A percentile compares a stretch with the other conserved stretches of the same genome.
phyloP scores from a whole-genome alignment of 2,113 vertebrate species.

The Neolamprologus longior region DNA sequence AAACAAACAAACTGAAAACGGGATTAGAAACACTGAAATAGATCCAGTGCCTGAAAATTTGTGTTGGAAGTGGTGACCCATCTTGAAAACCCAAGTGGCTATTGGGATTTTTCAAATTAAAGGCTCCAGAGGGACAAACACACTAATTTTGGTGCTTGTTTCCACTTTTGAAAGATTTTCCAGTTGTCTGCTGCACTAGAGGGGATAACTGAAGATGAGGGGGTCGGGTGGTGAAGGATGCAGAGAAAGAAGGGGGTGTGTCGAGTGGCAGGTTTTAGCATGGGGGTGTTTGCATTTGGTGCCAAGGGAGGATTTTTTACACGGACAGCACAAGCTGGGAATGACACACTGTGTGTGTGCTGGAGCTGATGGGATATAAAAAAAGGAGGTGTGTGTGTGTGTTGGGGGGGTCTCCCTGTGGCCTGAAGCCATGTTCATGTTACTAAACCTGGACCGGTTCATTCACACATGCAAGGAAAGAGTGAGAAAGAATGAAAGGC shows the following conservation, averaged over 20 bases:
- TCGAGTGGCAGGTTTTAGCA: background rate
- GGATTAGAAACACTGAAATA: background rate
- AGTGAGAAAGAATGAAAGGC: conserved; percentile 15
- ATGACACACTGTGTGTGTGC: background rate
- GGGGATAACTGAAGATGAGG: background rate
- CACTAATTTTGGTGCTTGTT: background rate
- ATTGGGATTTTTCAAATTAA: background rate
- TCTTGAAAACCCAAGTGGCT: background rate
- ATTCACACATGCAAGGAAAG: conserved; percentile 20
- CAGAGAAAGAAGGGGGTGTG: background rate
- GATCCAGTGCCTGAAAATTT: background rate
- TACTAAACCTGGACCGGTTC: conserved; percentile 24
- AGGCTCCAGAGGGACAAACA: background rate
- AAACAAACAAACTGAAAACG: background rate
- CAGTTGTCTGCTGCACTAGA: background rate
- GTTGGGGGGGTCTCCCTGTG: conserved; percentile 14
- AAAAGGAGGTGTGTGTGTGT: background rate
- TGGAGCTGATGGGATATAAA: background rate
- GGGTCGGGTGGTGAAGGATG: background rate
- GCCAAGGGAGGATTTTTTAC: conserved; percentile 2
- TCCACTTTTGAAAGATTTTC: background rate
- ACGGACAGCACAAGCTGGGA: background rate
- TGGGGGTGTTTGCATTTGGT: background rate
- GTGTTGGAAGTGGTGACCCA: background rate
- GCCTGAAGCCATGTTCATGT: conserved; percentile 29